phyloP scores from a whole-genome alignment of 2,888 invertebrate species.

The Tribolium freemani region DNA sequence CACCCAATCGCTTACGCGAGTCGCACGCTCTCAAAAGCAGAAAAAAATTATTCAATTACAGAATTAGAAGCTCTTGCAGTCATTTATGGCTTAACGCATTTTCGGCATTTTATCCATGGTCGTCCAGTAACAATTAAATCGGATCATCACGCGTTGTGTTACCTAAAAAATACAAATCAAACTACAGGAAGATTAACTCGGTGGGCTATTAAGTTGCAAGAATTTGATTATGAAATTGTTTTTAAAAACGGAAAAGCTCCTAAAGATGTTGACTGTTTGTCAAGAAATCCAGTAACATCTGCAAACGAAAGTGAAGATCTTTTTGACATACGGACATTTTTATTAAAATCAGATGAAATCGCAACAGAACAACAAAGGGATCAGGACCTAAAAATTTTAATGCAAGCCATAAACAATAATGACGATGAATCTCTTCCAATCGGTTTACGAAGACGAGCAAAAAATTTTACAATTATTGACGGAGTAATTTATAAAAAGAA shows the following conservation, averaged over 20 bases:
- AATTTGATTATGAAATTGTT: conserved; percentile 30
- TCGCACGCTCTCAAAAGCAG: conserved; percentile 46
- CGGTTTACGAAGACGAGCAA: conserved; percentile 42
- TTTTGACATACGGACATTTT: no score
- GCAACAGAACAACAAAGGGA: conserved; percentile 33
- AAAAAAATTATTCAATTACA: conserved; percentile 46
- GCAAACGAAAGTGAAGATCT: conserved; percentile 15
- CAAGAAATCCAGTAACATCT: conserved; percentile 37
- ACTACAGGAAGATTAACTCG: conserved; percentile 13
- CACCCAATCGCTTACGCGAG: conserved; percentile 50
- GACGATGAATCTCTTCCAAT: conserved; percentile 19
- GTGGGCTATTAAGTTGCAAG: conserved; percentile 25
- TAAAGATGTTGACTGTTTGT: conserved; percentile 43
- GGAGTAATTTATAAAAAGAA: conserved; percentile 45
- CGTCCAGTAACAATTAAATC: conserved; percentile 41
- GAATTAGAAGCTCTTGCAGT: conserved; percentile 45
- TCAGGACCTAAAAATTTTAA: conserved; percentile 17
- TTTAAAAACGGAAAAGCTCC: conserved; percentile 36
- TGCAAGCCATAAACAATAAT: conserved; percentile 36
- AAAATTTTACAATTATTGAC: conserved; percentile 38
- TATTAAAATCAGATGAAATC: conserved; percentile 33
- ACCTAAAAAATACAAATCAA: conserved; percentile 19
- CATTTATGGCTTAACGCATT: conserved; percentile 42
- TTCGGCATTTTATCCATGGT: conserved; percentile 46
- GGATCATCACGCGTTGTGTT: conserved; percentile 39